Evolutionary conservation across 2,113 vertebrate species (phyloP).

Genomic region (Saccopteryx leptura): DNA sequence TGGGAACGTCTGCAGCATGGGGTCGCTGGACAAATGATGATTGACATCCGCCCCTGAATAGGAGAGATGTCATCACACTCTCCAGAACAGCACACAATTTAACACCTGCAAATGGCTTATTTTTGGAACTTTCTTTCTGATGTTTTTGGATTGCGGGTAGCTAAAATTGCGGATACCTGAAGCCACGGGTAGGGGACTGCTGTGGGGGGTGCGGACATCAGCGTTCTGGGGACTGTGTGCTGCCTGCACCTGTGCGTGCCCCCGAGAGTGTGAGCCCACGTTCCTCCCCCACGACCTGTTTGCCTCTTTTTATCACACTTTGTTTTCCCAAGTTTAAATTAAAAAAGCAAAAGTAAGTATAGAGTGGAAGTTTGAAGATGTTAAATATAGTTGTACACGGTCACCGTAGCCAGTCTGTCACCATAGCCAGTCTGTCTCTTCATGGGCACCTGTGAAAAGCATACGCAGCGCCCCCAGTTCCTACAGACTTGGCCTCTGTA

Average conservation of each 20-base stretch:
- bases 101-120: too few species aligned
- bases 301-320: neutral
- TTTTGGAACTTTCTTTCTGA: neutral
- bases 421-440: neutral
- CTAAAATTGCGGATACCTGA: too few species aligned
- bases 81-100: neutral
- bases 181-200: neutral
- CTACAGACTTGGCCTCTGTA: accelerated
- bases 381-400: neutral
- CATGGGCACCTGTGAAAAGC: accelerated
- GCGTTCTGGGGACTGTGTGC: neutral
- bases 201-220: neutral
- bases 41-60: neutral
- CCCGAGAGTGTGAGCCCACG: neutral
- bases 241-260: neutral
- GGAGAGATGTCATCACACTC: neutral
- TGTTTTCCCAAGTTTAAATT: neutral
- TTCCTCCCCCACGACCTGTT: neutral
- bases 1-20: neutral
- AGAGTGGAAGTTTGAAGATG: neutral
- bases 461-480: neutral
- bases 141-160: neutral
- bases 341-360: neutral
- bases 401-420: too few species aligned
- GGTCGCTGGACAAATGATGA: neutral